phyloP scores from a whole-genome alignment of 2,113 vertebrate species.

The Psammodynastes pulverulentus region DNA sequence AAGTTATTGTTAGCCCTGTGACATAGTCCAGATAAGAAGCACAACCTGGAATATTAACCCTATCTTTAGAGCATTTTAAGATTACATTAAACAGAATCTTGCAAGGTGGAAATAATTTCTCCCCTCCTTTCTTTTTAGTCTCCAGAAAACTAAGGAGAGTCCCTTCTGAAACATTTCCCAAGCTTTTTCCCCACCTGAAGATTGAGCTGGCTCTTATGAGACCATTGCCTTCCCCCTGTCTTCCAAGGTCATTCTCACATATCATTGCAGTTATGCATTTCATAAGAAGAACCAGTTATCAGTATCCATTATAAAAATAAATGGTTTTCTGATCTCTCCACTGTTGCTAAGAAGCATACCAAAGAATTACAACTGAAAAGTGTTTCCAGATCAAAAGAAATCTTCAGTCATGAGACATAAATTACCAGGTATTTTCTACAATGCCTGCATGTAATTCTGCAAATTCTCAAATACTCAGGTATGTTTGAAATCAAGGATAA shows the following conservation, averaged over 20 bases:
- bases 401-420: neutral
- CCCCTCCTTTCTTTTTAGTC: neutral
- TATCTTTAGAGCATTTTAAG: neutral
- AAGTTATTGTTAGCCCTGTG: neutral
- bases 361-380: neutral
- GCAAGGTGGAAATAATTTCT: neutral
- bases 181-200: neutral
- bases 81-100: neutral
- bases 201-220: neutral
- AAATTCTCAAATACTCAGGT: neutral
- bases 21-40: neutral
- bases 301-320: neutral
- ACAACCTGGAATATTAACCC: neutral
- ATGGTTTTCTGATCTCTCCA: neutral
- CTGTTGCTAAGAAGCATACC: neutral
- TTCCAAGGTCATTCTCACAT: neutral
- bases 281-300: neutral
- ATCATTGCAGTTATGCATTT: neutral
- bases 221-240: neutral
- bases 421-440: neutral
- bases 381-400: neutral
- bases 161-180: neutral
- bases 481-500: neutral
- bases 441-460: neutral
- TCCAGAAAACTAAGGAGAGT: neutral